Base-by-base conservation (phyloP, 2,113 vertebrate species). In the Nothoprocta pentlandii region DNA sequence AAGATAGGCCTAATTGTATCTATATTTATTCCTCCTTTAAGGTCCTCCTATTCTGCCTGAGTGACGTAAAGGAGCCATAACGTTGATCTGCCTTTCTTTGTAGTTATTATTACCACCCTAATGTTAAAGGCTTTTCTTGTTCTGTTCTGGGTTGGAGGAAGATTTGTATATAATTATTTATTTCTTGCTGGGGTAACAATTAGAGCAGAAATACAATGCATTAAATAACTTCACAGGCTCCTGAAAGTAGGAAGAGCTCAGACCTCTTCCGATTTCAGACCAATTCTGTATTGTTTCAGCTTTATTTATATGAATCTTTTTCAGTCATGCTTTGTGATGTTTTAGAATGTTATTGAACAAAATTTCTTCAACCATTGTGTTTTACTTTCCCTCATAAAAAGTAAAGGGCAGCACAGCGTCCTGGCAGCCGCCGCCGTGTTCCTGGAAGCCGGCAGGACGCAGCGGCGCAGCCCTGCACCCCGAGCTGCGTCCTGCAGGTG, bases 401-500 rank as follows among this genome's bases (percentile, higher is more conserved):
- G 44, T 4, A 51, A 81, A 34, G 5, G 14, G 10, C 41, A 61
- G 32, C 17, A 25, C 47, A 46, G 12, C 14, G 10, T 59, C 89
- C 80, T 42, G 61, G 32, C 80, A 85, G 63, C 53, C 61, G 23
- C 47, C 10, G 46, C 42, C 41, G 39, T 89, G 58, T 87, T 92
- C 66, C 62, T 8, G 87, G 58, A 85, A 77, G 63, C 80, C 85
- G 54, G 58, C 70, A 93, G 75, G 82, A 92, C 58, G 20, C 47
- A 80, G 62, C 12, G 71, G 79, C 80, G 63, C 54, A 80, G 44
- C 23, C 66, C 26, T 47, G 46, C 74, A 85, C 75, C 89, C 53
- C 63, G 28, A 67, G 92, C 67, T 66, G 19, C 41, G 36, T 62
- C 63, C 85, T 76, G n/a, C 13, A 39, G 36, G 36, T 39, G 36